Conservation (phyloP, 2,113 vertebrate species). For the Aspiorhynchus laticeps region DNA sequence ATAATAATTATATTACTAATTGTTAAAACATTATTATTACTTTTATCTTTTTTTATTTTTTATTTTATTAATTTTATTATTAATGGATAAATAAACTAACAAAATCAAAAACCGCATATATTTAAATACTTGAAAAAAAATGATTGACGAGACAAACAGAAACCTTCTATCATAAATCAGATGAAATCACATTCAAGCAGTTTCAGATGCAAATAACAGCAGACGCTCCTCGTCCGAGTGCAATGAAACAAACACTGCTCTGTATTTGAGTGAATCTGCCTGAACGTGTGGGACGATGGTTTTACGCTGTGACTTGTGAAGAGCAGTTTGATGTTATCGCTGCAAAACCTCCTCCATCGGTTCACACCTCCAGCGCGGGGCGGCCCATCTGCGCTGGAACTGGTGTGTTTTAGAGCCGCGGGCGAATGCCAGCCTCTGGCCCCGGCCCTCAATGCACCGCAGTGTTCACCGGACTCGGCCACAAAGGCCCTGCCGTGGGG, state of each 20-base stretch:
- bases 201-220: slow-evolving; percentile 13
- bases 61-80: no score
- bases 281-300: neutral
- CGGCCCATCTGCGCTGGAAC: neutral
- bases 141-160: neutral
- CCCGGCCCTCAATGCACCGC: slow-evolving; percentile 49
- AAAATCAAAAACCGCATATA: neutral
- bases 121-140: neutral
- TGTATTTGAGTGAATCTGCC: neutral
- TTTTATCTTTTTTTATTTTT: no score
- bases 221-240: no score
- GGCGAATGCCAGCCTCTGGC: slow-evolving; percentile 50
- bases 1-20: no score
- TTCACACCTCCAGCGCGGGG: neutral
- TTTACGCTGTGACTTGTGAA: neutral
- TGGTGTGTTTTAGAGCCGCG: neutral
- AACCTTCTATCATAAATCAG: neutral
- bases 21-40: no score
- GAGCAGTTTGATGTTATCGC: neutral
- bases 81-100: no score
- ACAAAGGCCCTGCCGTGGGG: slow-evolving; percentile 62
- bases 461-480: slow-evolving; percentile 51
- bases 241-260: neutral
- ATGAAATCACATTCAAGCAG: neutral
- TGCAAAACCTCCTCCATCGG: neutral